Conservation (phyloP, 1,140 invertebrate genomes). For the Pristionchus pacificus region DNA sequence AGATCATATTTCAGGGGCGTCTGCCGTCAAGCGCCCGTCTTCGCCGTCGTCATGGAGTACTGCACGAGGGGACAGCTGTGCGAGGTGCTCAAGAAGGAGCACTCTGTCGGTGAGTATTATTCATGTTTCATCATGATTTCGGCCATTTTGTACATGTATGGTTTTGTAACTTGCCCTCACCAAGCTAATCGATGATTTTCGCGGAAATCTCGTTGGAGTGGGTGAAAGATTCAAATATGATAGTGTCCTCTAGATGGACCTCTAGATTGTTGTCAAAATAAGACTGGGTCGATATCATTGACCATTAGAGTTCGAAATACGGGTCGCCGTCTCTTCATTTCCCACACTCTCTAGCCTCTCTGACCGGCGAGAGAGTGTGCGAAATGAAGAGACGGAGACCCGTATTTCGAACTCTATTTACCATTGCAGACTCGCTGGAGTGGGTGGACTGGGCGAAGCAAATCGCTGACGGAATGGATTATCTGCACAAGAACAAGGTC, state of each 20-base stretch:
- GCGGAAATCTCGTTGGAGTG: no score
- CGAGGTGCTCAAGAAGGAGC: slow-evolving; percentile 70
- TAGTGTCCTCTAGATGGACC: no score
- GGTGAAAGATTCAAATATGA: no score
- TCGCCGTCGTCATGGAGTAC: slow-evolving; percentile 89
- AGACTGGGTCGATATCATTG: no score
- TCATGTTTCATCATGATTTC: background rate
- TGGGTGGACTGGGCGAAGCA: slow-evolving; percentile 79
- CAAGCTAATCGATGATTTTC: no score
- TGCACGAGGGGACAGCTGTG: slow-evolving; percentile 90
- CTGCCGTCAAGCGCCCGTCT: slow-evolving; percentile 85
- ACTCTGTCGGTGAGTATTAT: slow-evolving; percentile 8
- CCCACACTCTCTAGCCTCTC: background rate
- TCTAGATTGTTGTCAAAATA: no score
- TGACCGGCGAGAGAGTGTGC: background rate
- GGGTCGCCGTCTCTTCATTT: no score
- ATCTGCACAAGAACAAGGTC: slow-evolving; percentile 90
- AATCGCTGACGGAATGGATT: slow-evolving; percentile 91
- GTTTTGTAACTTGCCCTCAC: no score
- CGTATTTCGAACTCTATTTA: background rate
- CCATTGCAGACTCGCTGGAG: background rate
- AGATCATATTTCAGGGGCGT: slow-evolving; percentile 73
- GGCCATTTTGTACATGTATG: no score
- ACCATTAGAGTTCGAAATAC: no score
- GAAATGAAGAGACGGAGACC: background rate